Conservation (phyloP, 2,888 invertebrate species). For the Agrochola lota region DNA sequence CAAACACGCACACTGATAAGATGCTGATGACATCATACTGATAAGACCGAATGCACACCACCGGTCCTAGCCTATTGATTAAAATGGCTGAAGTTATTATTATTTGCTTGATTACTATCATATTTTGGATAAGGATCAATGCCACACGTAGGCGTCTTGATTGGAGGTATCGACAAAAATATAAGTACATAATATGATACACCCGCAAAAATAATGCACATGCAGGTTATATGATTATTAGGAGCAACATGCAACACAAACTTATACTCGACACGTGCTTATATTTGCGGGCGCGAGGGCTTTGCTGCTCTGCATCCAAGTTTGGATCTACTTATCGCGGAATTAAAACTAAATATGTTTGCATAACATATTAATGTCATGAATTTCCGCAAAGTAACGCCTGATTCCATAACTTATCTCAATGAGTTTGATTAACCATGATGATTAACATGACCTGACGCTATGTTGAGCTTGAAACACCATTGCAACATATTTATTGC, state of each 20-base stretch:
- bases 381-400: too few relatives aligned
- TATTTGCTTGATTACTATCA: slow-evolving; percentile 9
- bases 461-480: neutral
- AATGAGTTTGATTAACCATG: too few relatives aligned
- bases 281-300: too few relatives aligned
- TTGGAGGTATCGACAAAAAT: neutral
- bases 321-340: neutral
- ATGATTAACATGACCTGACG: too few relatives aligned
- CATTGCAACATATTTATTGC: neutral
- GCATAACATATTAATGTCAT: neutral
- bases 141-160: neutral
- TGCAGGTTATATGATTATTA: neutral
- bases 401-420: too few relatives aligned
- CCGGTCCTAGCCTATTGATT: slow-evolving; percentile 11
- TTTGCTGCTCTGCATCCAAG: neutral
- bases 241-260: neutral
- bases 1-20: neutral
- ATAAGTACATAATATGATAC: neutral
- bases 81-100: slow-evolving; percentile 9
- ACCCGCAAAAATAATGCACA: neutral
- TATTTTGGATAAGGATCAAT: neutral
- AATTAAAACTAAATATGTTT: neutral
- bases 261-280: too few relatives aligned
- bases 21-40: neutral
- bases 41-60: neutral